Percentiles rank a stretch among this genome's conserved stretches.
Conservation (phyloP, 64 coral and sea anemone species). For the Montipora sp. region DNA sequence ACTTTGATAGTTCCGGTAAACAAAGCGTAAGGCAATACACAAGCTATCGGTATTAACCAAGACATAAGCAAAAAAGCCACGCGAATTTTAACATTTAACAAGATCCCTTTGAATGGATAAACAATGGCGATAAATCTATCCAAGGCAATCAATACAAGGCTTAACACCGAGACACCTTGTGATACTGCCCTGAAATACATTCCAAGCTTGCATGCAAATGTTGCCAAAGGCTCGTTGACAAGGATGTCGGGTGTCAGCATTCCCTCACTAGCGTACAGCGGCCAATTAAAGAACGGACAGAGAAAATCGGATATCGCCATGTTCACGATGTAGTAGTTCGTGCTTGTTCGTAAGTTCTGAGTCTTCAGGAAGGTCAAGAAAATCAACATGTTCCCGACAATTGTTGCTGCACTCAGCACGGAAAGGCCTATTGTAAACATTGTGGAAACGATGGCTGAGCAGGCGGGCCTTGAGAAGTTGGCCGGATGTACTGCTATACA, state of each 20-base stretch:
- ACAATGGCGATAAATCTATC: slow-evolving; percentile 15
- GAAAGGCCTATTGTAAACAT: not conserved
- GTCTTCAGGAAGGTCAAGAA: not conserved
- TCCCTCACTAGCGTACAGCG: not conserved
- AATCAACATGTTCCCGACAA: not conserved
- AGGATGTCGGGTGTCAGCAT: not conserved
- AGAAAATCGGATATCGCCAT: not conserved
- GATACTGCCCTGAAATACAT: not conserved
- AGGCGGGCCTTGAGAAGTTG: not conserved
- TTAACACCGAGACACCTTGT: not conserved
- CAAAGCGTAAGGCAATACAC: not conserved
- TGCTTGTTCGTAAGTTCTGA: not conserved
- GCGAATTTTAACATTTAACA: not conserved
- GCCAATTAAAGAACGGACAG: not conserved
- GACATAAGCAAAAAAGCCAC: not conserved
- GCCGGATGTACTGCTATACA: not conserved
- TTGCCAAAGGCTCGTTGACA: not conserved
- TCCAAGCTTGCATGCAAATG: not conserved
- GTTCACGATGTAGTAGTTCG: slow-evolving; percentile 17
- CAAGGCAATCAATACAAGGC: not conserved
- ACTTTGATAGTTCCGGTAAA: not conserved
- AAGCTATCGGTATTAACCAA: not conserved
- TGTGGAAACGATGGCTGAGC: not conserved
- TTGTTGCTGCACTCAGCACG: not conserved
- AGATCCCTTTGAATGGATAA: not conserved